Evolutionary conservation across 2,797 vertebrate species (phyloP).

Genomic region (Hippoglossus hippoglossus): DNA sequence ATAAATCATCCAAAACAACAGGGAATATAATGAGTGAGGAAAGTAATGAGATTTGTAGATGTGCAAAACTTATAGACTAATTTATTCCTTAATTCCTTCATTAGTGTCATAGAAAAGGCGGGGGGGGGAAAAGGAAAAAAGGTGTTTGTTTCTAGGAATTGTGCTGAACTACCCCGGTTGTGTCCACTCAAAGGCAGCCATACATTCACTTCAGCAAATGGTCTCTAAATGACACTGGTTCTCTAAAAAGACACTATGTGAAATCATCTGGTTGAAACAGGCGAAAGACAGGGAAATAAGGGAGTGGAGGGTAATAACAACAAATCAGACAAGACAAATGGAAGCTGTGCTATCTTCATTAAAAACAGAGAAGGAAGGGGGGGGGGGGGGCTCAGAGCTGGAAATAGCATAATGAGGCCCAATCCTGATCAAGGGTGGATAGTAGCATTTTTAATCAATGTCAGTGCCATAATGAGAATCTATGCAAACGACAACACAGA

Average conservation of each 20-base stretch:
- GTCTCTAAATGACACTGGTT: slow-evolving; percentile 84
- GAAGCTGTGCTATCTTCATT: too few relatives aligned
- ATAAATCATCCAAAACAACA: slow-evolving; percentile 41
- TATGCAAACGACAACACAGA: too few relatives aligned
- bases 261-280: slow-evolving; percentile 78
- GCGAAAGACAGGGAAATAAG: slow-evolving; percentile 72
- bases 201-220: slow-evolving; percentile 82
- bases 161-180: slow-evolving; percentile 79
- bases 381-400: slow-evolving; percentile 9
- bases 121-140: slow-evolving; percentile 13
- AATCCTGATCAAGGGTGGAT: slow-evolving; percentile 21
- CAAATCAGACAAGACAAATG: too few relatives aligned
- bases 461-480: slow-evolving; percentile 3
- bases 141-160: slow-evolving; percentile 75
- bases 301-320: not conserved
- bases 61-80: not conserved
- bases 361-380: slow-evolving; percentile 46
- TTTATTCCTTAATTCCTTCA: too few relatives aligned
- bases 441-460: slow-evolving; percentile 14
- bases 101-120: slow-evolving; percentile 31
- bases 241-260: slow-evolving; percentile 81
- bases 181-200: slow-evolving; percentile 78
- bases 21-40: slow-evolving; percentile 41
- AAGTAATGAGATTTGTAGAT: slow-evolving; percentile 32
- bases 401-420: not conserved